Evolutionary conservation across 1,140 invertebrate genomes (phyloP).

Genomic region (Sarcophaga peregrina): DNA sequence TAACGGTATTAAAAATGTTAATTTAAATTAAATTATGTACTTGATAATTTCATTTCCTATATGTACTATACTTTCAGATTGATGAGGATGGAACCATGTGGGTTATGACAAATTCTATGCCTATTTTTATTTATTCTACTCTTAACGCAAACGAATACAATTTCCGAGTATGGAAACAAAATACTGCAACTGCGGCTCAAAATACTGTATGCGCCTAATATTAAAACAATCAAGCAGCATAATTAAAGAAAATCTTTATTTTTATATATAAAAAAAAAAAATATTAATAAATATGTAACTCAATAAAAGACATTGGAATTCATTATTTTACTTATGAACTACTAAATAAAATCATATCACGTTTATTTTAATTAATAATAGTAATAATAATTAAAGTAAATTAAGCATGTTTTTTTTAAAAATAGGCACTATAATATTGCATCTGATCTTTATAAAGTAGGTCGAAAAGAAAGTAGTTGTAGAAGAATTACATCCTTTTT

Average conservation of each 20-base stretch:
- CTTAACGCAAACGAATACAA: slow-evolving; percentile 71
- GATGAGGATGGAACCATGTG: slow-evolving; percentile 70
- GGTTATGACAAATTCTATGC: slow-evolving; percentile 72
- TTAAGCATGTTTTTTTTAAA: slow-evolving; percentile 45
- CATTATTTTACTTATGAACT: slow-evolving; percentile 14
- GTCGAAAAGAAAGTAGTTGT: neutral
- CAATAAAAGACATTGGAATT: slow-evolving; percentile 23
- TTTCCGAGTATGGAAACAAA: slow-evolving; percentile 70
- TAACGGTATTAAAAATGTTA: slow-evolving; percentile 51
- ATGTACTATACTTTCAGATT: slow-evolving; percentile 64
- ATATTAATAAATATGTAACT: neutral
- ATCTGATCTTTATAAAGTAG: slow-evolving; percentile 44
- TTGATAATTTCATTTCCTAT: slow-evolving; percentile 28
- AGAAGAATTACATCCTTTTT: neutral
- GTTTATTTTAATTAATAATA: slow-evolving; percentile 37
- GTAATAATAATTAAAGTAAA: slow-evolving; percentile 7
- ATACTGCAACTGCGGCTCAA: slow-evolving; percentile 50
- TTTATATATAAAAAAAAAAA: neutral
- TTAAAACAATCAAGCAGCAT: neutral
- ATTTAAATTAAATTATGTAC: no score
- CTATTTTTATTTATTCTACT: slow-evolving; percentile 71
- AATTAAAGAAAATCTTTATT: neutral
- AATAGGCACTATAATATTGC: slow-evolving; percentile 66
- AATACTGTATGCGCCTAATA: slow-evolving; percentile 54
- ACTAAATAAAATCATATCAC: slow-evolving; percentile 39